phyloP scores from a whole-genome alignment of 2,888 invertebrate species.

The Microctonus hyperodae region DNA sequence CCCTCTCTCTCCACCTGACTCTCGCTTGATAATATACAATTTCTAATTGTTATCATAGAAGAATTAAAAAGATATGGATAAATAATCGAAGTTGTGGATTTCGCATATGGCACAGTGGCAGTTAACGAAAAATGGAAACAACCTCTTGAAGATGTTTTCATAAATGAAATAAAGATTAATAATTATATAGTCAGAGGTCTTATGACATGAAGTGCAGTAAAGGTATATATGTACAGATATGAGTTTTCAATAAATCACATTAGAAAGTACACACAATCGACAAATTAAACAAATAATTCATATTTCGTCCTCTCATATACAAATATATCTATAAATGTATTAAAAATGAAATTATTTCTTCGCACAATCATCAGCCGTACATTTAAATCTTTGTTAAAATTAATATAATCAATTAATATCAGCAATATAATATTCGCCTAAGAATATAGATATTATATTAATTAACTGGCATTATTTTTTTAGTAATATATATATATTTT shows the following conservation, averaged over 20 bases:
- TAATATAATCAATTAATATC: background rate
- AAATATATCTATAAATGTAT: background rate
- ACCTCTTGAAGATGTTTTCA: constrained; percentile 31
- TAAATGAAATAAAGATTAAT: constrained; percentile 28
- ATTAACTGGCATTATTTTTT: background rate
- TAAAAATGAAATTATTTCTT: background rate
- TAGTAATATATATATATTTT: background rate
- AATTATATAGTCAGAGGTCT: constrained; percentile 40
- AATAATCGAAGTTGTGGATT: constrained; percentile 15
- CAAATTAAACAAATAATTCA: background rate
- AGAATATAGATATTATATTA: background rate
- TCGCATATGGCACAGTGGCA: constrained; percentile 30
- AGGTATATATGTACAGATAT: constrained; percentile 45
- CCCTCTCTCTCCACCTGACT: background rate
- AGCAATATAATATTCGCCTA: background rate
- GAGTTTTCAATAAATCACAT: constrained; percentile 47
- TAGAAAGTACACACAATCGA: constrained; percentile 32
- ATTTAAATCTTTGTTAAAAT: background rate
- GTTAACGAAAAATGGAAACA: constrained; percentile 25
- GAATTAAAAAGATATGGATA: constrained; percentile 3
- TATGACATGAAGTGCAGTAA: constrained; percentile 35
- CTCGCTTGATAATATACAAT: constrained; percentile 30
- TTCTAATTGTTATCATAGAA: constrained; percentile 25
- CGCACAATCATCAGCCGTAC: background rate
- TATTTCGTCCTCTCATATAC: no score